phyloP scores from a whole-genome alignment of 2,888 invertebrate species.

The Torymus tubicola region DNA sequence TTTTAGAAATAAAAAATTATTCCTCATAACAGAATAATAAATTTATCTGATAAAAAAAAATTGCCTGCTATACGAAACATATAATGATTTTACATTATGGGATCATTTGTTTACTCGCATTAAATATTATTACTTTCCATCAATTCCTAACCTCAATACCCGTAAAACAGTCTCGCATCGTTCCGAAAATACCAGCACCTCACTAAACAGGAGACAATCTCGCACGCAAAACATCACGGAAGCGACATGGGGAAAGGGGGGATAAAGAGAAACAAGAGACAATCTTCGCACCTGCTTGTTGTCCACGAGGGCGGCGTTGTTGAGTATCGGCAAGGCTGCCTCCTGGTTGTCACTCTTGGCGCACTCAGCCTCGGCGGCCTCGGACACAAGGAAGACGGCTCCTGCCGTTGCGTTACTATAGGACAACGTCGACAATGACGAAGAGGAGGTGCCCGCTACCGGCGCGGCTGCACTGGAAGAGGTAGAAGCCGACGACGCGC shows the following conservation, averaged over 20 bases:
- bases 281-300: conserved; percentile 50
- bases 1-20: too few species aligned
- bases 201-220: too few species aligned
- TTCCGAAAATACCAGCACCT: too few species aligned
- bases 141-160: neutral
- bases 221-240: too few species aligned
- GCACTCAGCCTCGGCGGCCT: conserved; percentile 10
- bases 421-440: neutral
- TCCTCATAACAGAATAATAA: too few species aligned
- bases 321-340: conserved; percentile 48
- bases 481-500: neutral
- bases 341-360: conserved; percentile 21
- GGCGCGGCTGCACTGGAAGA: conserved; percentile 22
- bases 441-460: conserved; percentile 14
- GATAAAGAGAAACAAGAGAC: neutral
- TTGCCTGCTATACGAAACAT: too few species aligned
- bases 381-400: conserved; percentile 28
- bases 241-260: too few species aligned
- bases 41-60: too few species aligned
- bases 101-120: too few species aligned
- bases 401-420: neutral
- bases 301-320: conserved; percentile 55
- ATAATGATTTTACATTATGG: too few species aligned
- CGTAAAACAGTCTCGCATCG: conserved; percentile 2
- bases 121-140: too few species aligned